Evolutionary conservation across 2,888 invertebrate species (phyloP).

Genomic region (Ypsolopha scabrella): DNA sequence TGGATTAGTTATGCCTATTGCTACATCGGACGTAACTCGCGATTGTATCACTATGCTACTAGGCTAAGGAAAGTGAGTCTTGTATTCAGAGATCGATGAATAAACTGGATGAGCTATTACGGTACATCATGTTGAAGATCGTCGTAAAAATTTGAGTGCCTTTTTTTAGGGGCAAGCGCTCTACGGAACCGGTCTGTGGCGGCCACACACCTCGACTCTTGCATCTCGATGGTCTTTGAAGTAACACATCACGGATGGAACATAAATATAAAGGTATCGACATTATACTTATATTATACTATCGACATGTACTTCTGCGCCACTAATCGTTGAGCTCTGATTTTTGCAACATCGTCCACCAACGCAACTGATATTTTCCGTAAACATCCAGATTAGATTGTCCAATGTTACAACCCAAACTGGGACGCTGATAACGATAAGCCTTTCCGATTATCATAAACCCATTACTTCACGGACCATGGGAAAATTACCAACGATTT

Average conservation of each 20-base stretch:
- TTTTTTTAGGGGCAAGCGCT: slow-evolving; percentile 36
- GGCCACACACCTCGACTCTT: slow-evolving; percentile 26
- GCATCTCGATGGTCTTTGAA: neutral
- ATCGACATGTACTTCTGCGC: neutral
- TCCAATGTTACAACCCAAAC: neutral
- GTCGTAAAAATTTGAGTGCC: slow-evolving; percentile 51
- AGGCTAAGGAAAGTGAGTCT: slow-evolving; percentile 50
- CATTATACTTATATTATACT: no score
- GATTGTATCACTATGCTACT: slow-evolving; percentile 42
- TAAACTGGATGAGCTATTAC: slow-evolving; percentile 13
- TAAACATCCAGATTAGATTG: slow-evolving; percentile 1
- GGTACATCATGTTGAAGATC: slow-evolving; percentile 27
- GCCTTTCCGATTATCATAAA: neutral
- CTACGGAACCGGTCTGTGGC: slow-evolving; percentile 41
- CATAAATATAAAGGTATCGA: neutral
- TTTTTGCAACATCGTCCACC: slow-evolving; percentile 1
- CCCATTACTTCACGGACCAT: neutral
- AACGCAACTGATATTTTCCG: neutral
- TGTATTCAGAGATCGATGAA: slow-evolving; percentile 35
- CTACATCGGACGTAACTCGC: slow-evolving; percentile 31
- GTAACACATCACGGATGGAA: neutral
- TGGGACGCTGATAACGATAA: slow-evolving; percentile 1
- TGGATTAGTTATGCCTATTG: slow-evolving; percentile 36
- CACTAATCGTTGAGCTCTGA: neutral
- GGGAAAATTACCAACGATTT: slow-evolving; percentile 1